Evolutionary conservation across 1,140 invertebrate species (phyloP), one percentile per base, ranked within the genome.

Genomic region (Homalodisca vitripennis): DNA sequence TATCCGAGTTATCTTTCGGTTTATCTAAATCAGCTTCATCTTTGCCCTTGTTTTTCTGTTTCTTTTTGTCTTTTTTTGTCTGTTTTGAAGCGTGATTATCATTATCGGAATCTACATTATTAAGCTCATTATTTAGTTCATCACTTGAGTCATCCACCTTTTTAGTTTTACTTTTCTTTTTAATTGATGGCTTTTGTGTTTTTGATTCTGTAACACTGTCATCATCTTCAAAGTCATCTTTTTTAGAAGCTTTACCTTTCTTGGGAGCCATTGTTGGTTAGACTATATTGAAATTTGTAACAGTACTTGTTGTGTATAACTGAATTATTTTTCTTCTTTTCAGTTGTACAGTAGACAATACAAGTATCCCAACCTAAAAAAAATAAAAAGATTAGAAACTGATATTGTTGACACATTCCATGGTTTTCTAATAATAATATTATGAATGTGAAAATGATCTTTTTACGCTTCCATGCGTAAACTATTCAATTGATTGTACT

Each of bases 131-230:
- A 60, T 83, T 81, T n/a, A 82, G 83, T 69, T 79, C 78, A 66
- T 84, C 84, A 74, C 80, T 82, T 74, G 79, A 80, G 66, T 84
- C 81, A 70, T 84, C 81, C 31, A 70, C 73, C 32, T 71, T 73
- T 53, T 73, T 71, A 0, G 65, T 47, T 65, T 53, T 46, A 48
- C 71, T 68, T 20, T 68, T 67, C 47, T 70, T 71, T 64, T 41
- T 51, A 24, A 17, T 57, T 55, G 60, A 30, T 48, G 26, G n/a
- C 13, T 41, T 3, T 10, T 46, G 31, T 22, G 60, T 48, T 10
- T 34, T 20, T 47, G 14, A 17, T 57, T 69, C 62, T 6, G n/a
- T 41, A 46, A 10, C 55, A 47, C 67, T 51, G 10, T 62, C 53
- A 62, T 51, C 31, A 29, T 67, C 62, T 46, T 46, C 41, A 66